phyloP scores from a whole-genome alignment of 2,888 invertebrate species.

The Orthosia gothica region DNA sequence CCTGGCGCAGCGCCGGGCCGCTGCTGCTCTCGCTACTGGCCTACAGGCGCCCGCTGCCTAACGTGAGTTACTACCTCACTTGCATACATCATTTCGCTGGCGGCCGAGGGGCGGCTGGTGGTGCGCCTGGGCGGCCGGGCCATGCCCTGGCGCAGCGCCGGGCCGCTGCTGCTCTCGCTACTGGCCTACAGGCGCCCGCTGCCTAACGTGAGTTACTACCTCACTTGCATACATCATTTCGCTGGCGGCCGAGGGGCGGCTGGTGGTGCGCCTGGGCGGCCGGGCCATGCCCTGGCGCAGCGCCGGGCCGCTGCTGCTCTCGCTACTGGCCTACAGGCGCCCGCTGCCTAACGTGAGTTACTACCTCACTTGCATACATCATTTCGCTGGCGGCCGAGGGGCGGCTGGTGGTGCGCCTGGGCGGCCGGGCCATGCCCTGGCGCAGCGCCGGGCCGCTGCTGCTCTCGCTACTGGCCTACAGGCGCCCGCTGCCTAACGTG shows the following conservation, averaged over 20 bases:
- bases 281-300: constrained; percentile 98
- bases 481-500: constrained; percentile 96
- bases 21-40: constrained; percentile 97
- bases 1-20: constrained; percentile 98
- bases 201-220: constrained; percentile 92
- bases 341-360: constrained; percentile 94
- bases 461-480: constrained; percentile 96
- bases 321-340: constrained; percentile 96
- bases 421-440: constrained; percentile 98
- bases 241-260: constrained; percentile 95
- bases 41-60: constrained; percentile 96
- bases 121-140: constrained; percentile 97
- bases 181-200: constrained; percentile 97
- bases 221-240: no score
- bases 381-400: constrained; percentile 93
- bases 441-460: constrained; percentile 97
- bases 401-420: constrained; percentile 96
- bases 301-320: constrained; percentile 97
- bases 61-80: constrained; percentile 86
- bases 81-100: no score
- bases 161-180: constrained; percentile 97
- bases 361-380: no score
- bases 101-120: constrained; percentile 96
- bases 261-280: constrained; percentile 96
- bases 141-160: constrained; percentile 97